Percentiles rank a stretch among this genome's conserved stretches.
phyloP scores from a whole-genome alignment of 30 jellyfish, hydroid and myxozoan genomes.

The Turritopsis dohrnii region DNA sequence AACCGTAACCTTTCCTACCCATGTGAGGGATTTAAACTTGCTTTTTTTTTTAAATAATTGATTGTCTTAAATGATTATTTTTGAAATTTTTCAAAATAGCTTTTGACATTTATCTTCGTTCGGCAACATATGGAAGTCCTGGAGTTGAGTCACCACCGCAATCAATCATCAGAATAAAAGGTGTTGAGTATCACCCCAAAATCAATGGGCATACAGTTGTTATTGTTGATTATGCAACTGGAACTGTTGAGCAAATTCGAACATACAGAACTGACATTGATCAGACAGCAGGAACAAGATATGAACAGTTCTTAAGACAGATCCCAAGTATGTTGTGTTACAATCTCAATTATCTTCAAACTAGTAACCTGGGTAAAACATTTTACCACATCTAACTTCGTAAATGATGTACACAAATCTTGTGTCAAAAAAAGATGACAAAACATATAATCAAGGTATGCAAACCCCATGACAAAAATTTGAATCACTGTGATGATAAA shows the following conservation, averaged over 20 bases:
- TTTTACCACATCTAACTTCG: too few species aligned
- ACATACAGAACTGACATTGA: slow-evolving; percentile 74
- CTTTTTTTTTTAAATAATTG: background rate
- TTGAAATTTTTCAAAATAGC: slow-evolving; percentile 19
- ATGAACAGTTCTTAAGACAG: slow-evolving; percentile 21
- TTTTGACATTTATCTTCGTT: slow-evolving; percentile 43
- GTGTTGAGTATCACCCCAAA: slow-evolving; percentile 63
- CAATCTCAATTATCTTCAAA: too few species aligned
- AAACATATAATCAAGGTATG: too few species aligned
- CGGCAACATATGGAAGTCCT: slow-evolving; percentile 79
- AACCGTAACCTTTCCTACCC: slow-evolving; percentile 58
- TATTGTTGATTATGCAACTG: slow-evolving; percentile 41
- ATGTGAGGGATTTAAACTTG: slow-evolving; percentile 44
- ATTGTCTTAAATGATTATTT: background rate
- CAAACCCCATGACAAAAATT: too few species aligned
- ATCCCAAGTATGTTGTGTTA: slow-evolving; percentile 41
- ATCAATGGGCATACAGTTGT: slow-evolving; percentile 65
- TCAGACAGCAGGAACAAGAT: slow-evolving; percentile 36
- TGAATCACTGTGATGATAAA: too few species aligned
- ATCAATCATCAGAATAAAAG: slow-evolving; percentile 56
- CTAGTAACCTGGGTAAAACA: too few species aligned
- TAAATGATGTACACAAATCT: too few species aligned
- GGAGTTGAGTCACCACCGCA: slow-evolving; percentile 73
- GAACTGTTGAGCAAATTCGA: slow-evolving; percentile 50
- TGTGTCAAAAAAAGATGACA: too few species aligned